These are phyloP conservation scores for Adrianichthys oophorus DNA, from an alignment of 2,797 vertebrate species.

Conservation along the genomic window DNA sequence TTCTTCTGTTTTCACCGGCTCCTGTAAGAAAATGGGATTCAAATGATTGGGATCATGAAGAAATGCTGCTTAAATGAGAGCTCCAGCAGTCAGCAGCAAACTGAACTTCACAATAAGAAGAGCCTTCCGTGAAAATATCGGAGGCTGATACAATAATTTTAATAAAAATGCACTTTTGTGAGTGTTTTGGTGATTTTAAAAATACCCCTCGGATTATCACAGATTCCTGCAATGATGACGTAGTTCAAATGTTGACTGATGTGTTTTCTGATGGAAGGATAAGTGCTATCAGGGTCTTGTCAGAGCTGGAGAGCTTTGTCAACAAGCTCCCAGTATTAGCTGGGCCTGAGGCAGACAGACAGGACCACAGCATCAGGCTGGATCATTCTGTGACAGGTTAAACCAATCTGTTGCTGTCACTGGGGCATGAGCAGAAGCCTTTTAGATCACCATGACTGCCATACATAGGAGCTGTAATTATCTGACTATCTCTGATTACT, in stretches of 20 bases:
- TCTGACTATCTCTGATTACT: too few relatives aligned
- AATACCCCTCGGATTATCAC: conserved; percentile 6
- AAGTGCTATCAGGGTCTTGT: conserved; percentile 30
- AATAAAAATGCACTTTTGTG: too few relatives aligned
- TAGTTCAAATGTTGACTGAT: conserved; percentile 20
- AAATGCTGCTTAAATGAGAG: not conserved
- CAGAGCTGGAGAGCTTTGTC: conserved; percentile 45
- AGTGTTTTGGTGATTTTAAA: not conserved
- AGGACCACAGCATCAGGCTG: not conserved
- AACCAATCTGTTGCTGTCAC: conserved; percentile 9
- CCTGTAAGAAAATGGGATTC: conserved; percentile 66
- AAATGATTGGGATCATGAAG: too few relatives aligned
- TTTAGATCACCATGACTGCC: too few relatives aligned
- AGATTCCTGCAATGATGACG: conserved; percentile 49
- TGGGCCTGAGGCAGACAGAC: conserved; percentile 14
- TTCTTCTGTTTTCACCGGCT: conserved; percentile 92
- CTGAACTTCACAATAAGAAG: too few relatives aligned
- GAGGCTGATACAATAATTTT: too few relatives aligned
- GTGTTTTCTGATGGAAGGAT: conserved; percentile 33
- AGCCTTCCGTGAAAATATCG: too few relatives aligned
- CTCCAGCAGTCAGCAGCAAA: not conserved
- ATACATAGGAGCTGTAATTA: too few relatives aligned
- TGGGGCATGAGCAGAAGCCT: conserved; percentile 4
- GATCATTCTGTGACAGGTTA: conserved; percentile 14
- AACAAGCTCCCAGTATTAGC: conserved; percentile 30